Evolutionary conservation across 2,113 vertebrate species (phyloP).

Genomic region (Muntiacus reevesi): DNA sequence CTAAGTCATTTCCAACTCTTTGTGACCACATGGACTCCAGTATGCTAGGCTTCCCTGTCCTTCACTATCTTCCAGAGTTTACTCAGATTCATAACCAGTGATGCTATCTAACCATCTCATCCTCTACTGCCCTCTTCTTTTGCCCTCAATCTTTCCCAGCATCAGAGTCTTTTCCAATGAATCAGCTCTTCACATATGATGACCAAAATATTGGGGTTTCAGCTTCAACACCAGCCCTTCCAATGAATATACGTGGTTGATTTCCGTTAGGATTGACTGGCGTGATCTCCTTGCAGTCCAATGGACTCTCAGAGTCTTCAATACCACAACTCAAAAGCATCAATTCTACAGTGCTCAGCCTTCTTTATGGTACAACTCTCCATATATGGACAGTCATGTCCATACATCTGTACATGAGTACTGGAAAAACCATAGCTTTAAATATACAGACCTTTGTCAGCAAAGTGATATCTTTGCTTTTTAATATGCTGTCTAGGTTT

Average conservation of each 20-base stretch:
- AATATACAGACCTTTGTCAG: background rate
- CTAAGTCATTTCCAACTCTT: background rate
- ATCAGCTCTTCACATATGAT: background rate
- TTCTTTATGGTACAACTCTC: background rate
- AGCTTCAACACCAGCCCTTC: background rate
- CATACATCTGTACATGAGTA: background rate
- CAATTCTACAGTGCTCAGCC: background rate
- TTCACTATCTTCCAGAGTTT: background rate
- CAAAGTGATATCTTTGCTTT: background rate
- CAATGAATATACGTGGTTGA: background rate
- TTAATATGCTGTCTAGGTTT: background rate
- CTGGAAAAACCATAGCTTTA: background rate
- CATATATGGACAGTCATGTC: background rate
- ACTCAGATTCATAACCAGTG: background rate
- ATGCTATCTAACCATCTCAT: background rate
- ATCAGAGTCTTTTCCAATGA: background rate
- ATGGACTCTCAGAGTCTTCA: background rate
- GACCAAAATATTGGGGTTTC: background rate
- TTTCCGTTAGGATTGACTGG: background rate
- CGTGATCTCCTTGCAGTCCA: background rate
- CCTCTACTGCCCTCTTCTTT: background rate
- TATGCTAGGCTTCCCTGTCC: background rate
- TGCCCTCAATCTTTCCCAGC: background rate
- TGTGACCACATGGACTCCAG: background rate
- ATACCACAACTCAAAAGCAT: background rate